Evolutionary conservation across 2,888 invertebrate species (phyloP).

Genomic region (Hirtodrosophila cameraria): DNA sequence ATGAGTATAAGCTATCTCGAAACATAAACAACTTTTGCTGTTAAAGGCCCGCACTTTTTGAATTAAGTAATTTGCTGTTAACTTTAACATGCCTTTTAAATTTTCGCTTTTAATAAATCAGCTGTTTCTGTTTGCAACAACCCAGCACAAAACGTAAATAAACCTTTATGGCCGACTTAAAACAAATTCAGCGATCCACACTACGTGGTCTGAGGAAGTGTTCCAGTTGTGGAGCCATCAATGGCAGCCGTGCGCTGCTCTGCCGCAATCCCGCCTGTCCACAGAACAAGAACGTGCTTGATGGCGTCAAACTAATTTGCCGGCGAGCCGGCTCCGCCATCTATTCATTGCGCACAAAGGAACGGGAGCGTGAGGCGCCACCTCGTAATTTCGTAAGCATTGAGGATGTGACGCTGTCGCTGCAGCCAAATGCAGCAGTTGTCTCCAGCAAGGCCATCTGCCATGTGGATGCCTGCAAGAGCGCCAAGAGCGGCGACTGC

Average conservation of each 20-base stretch:
- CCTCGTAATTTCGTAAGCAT: constrained; percentile 90
- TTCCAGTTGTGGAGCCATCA: constrained; percentile 89
- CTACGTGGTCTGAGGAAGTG: constrained; percentile 89
- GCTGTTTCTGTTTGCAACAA: too few relatives aligned
- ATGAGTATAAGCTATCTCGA: too few relatives aligned
- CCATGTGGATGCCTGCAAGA: constrained; percentile 78
- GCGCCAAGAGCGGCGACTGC: constrained; percentile 71
- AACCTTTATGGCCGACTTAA: constrained; percentile 17
- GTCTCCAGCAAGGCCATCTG: constrained; percentile 78
- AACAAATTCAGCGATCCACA: constrained; percentile 39
- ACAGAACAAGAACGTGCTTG: constrained; percentile 73
- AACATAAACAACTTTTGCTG: too few relatives aligned
- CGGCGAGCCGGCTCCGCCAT: constrained; percentile 86
- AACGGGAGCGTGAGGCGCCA: constrained; percentile 87
- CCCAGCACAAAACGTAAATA: too few relatives aligned
- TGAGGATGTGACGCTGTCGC: constrained; percentile 83
- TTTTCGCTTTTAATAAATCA: too few relatives aligned
- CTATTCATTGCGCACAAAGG: constrained; percentile 89
- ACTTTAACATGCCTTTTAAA: too few relatives aligned
- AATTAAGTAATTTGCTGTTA: too few relatives aligned
- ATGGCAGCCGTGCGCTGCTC: constrained; percentile 88
- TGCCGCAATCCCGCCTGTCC: constrained; percentile 76
- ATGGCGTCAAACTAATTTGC: constrained; percentile 85
- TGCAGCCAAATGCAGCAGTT: constrained; percentile 81
- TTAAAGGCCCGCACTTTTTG: too few relatives aligned